Percentiles rank a stretch among this genome's conserved stretches.
These are phyloP conservation scores for Geopemphigus sp. DNA, from an alignment of 1,140 invertebrate species.

Conservation along the genomic window DNA sequence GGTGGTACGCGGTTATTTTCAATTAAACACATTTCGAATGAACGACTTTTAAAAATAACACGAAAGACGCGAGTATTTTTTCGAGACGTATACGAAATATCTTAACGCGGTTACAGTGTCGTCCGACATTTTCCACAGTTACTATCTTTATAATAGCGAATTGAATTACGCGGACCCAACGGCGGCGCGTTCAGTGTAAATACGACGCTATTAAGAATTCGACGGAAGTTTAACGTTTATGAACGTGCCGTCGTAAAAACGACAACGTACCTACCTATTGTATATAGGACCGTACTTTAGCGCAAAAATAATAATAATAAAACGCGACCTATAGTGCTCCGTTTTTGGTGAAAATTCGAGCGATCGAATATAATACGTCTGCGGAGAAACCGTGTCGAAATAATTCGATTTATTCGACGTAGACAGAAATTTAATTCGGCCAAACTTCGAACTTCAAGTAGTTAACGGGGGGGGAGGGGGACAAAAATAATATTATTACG, in stretches of 20 bases:
- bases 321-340: background rate
- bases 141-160: background rate
- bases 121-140: background rate
- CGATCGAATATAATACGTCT: no score
- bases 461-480: no score
- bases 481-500: no score
- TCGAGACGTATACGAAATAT: no score
- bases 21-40: background rate
- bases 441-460: no score
- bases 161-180: background rate
- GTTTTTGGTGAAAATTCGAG: no score
- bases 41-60: background rate
- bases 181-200: background rate
- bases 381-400: no score
- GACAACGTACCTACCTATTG: background rate
- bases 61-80: background rate
- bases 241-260: background rate
- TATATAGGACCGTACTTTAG: background rate
- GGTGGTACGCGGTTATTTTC: background rate
- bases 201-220: background rate
- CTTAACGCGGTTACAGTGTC: background rate
- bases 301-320: background rate
- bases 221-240: constrained; percentile 10
- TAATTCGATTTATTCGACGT: no score
- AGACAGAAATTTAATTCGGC: no score